A percentile compares a stretch with the other conserved stretches of the same genome.
Conservation (phyloP, 2,113 vertebrate species). For the Perca fluviatilis region DNA sequence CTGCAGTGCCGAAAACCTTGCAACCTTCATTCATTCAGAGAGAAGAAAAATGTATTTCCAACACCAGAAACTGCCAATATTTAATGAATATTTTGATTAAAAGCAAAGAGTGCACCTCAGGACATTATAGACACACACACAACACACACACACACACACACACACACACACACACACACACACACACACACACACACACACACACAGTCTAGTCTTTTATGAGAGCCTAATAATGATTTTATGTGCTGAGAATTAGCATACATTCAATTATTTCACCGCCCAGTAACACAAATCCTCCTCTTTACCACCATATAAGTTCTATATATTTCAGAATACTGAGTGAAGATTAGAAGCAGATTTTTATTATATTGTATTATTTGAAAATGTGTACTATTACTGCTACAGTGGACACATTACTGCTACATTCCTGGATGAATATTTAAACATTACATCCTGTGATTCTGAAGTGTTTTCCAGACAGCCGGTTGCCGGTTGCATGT, state of each 20-base stretch:
- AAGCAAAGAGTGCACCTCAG: slow-evolving; percentile 1
- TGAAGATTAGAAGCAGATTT: neutral
- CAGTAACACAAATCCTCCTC: neutral
- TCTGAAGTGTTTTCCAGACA: neutral
- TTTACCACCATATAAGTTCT: neutral
- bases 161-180: slow-evolving; percentile 4
- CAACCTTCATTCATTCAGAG: neutral
- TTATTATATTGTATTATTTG: neutral
- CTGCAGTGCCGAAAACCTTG: neutral
- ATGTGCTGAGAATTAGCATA: slow-evolving; percentile 3
- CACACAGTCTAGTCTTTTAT: neutral
- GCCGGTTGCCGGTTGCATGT: neutral
- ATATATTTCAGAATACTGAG: neutral
- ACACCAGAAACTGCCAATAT: neutral
- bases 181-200: slow-evolving; percentile 1
- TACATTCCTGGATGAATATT: neutral
- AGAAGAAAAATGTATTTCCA: neutral
- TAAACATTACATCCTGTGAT: neutral
- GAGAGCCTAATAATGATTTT: slow-evolving; percentile 17
- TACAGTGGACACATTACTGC: neutral
- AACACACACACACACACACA: neutral
- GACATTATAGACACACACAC: slow-evolving; percentile 3
- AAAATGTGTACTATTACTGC: neutral
- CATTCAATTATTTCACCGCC: slow-evolving; percentile 19
- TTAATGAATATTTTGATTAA: neutral